These are phyloP conservation scores for Panurus biarmicus DNA, from an alignment of 2,113 vertebrate species.

Conservation along the genomic window DNA sequence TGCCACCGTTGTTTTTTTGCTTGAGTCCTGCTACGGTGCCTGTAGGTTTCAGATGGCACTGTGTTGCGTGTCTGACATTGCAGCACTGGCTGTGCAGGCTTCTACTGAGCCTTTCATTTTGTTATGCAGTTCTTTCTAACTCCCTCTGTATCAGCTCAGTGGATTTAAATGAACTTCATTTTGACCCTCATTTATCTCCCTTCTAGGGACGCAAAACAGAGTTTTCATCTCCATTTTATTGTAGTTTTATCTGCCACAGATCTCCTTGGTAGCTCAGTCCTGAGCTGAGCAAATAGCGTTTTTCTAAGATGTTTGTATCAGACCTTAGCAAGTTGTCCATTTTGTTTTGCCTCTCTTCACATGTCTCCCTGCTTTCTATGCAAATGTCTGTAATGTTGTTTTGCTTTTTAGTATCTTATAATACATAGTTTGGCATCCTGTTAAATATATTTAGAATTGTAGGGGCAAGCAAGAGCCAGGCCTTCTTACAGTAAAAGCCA, in stretches of 20 bases:
- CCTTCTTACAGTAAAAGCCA: neutral
- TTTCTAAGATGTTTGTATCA: neutral
- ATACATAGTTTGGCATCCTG: neutral
- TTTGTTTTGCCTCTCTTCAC: neutral
- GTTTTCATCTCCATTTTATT: neutral
- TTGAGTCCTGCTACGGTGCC: neutral
- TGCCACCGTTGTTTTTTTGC: neutral
- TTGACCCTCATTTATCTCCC: neutral
- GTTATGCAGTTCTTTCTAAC: neutral
- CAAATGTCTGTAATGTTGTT: neutral
- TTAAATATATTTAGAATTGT: neutral
- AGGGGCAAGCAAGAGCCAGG: neutral
- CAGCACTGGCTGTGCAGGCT: slow-evolving; percentile 20
- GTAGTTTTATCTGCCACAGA: neutral
- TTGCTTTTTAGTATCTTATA: neutral
- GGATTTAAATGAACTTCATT: slow-evolving; percentile 19
- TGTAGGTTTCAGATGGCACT: slow-evolving; percentile 21
- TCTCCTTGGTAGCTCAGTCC: neutral
- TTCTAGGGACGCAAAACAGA: neutral
- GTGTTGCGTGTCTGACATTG: slow-evolving; percentile 21
- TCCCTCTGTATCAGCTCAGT: neutral
- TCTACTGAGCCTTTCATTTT: slow-evolving; percentile 41
- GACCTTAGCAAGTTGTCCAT: slow-evolving; percentile 26
- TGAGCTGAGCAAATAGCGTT: neutral
- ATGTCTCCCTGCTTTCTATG: neutral